phyloP scores from a whole-genome alignment of 2,113 vertebrate species.

The Cettia cetti region DNA sequence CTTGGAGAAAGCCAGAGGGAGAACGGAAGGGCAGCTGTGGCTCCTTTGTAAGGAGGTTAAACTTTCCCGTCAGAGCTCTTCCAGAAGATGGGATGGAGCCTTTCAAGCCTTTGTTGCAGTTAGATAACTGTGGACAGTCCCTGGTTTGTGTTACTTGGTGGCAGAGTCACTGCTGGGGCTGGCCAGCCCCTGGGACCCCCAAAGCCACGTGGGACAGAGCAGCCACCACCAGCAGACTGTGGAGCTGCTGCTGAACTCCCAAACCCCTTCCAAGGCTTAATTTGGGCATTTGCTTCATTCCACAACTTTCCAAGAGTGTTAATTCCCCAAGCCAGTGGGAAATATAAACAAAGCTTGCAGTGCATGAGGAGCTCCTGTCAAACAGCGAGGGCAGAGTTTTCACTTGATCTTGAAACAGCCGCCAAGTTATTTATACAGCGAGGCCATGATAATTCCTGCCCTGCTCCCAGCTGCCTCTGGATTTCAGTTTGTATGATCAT shows the following conservation, averaged over 20 bases:
- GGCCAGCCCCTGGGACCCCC: neutral
- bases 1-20: slow-evolving; percentile 6
- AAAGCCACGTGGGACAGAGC: neutral
- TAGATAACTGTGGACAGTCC: fast-evolving
- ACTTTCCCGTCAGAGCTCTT: neutral
- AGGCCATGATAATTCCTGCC: neutral
- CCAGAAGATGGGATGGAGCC: neutral
- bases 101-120: neutral
- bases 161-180: neutral
- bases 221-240: neutral
- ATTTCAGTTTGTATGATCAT: neutral
- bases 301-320: neutral
- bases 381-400: neutral
- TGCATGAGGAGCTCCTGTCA: neutral
- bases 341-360: neutral
- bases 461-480: neutral
- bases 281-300: neutral
- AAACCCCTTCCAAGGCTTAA: neutral
- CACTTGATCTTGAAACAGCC: neutral
- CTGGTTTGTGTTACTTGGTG: neutral
- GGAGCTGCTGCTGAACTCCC: neutral
- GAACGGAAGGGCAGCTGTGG: fast-evolving
- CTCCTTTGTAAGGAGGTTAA: neutral
- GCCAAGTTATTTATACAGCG: neutral
- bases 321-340: neutral